A percentile compares a stretch with the other conserved stretches of the same genome.
These are phyloP conservation scores for Asarcornis scutulata DNA, from an alignment of 2,113 vertebrate species.

Conservation along the genomic window DNA sequence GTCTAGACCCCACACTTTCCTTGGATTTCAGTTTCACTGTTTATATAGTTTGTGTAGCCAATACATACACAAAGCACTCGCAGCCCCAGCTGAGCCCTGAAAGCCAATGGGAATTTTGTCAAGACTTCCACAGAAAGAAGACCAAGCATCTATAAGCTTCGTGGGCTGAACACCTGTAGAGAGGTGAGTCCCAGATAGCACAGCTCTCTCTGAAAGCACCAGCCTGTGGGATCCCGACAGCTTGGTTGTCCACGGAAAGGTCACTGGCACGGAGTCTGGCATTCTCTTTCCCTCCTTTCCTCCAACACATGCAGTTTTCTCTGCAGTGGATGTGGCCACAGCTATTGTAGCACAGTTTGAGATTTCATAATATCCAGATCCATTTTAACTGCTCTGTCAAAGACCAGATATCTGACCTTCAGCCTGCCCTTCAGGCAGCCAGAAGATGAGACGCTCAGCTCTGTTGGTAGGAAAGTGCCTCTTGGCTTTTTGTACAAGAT, in stretches of 20 bases:
- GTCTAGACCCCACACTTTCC: neutral
- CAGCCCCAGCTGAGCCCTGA: neutral
- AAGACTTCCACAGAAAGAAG: neutral
- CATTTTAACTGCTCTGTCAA: neutral
- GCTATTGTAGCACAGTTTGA: neutral
- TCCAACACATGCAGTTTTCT: neutral
- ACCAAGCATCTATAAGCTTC: accelerated
- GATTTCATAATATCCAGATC: neutral
- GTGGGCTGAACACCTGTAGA: neutral
- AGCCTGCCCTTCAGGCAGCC: neutral
- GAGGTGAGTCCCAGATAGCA: neutral
- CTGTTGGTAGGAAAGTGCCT: neutral
- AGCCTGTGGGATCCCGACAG: neutral
- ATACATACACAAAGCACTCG: neutral
- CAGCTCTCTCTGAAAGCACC: neutral
- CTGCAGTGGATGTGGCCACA: neutral
- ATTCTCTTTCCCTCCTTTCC: neutral
- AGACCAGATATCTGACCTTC: neutral
- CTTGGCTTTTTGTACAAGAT: neutral
- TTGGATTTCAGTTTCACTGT: neutral
- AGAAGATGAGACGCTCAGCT: neutral
- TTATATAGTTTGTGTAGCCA: neutral
- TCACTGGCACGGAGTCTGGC: neutral
- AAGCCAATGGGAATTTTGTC: neutral
- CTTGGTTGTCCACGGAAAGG: neutral